A percentile compares a stretch with the other conserved stretches of the same genome.
Conservation (phyloP, 2,888 invertebrate genomes). For the Syrphus vitripennis region DNA sequence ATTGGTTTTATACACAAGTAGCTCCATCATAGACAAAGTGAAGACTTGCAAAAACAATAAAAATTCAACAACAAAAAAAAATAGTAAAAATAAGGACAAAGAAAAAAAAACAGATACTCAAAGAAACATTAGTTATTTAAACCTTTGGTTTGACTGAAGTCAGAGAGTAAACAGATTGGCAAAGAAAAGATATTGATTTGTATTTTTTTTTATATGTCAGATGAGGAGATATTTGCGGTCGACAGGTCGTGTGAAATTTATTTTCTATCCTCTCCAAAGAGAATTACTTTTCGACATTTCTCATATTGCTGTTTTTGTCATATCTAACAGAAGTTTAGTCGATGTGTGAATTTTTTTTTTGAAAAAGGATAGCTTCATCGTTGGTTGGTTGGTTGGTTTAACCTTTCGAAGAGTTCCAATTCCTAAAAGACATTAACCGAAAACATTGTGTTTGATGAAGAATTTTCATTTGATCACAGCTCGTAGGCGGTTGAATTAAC, state of each 20-base stretch:
- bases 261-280: conserved; percentile 30
- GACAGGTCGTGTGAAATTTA: conserved; percentile 69
- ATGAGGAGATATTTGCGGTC: conserved; percentile 69
- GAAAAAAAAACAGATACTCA: conserved; percentile 8
- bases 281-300: conserved; percentile 53
- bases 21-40: background rate
- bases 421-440: background rate
- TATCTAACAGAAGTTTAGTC: background rate
- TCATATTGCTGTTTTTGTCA: background rate
- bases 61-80: background rate
- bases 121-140: conserved; percentile 54
- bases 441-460: background rate
- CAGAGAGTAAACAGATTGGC: background rate
- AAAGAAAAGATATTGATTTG: conserved; percentile 6
- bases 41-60: conserved; percentile 24
- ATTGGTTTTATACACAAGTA: conserved; percentile 40
- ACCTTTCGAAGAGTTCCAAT: background rate
- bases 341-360: background rate
- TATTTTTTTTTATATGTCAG: conserved; percentile 21
- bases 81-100: conserved; percentile 44
- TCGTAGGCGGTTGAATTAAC: background rate
- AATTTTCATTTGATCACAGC: background rate
- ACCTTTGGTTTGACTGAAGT: conserved; percentile 28
- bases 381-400: background rate
- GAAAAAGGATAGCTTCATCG: background rate